Conservation (phyloP, 2,113 vertebrate species). For the Neomonachus schauinslandi region DNA sequence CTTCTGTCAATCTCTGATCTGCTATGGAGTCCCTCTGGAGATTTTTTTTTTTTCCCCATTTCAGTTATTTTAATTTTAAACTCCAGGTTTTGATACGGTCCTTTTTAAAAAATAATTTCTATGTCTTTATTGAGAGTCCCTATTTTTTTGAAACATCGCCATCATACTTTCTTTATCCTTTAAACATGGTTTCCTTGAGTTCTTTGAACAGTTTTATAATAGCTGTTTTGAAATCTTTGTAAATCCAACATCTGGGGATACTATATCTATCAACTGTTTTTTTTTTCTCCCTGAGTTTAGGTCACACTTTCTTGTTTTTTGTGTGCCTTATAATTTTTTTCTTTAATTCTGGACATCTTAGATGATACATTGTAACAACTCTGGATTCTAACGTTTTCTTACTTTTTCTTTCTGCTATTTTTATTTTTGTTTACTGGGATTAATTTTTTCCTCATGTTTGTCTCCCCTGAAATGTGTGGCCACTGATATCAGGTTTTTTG, state of each 20-base stretch:
- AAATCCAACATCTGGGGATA: not conserved
- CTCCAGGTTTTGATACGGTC: not conserved
- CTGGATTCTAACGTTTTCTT: not conserved
- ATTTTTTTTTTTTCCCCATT: too few species aligned
- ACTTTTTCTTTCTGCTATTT: not conserved
- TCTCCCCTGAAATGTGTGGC: not conserved
- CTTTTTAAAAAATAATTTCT: not conserved
- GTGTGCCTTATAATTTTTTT: not conserved
- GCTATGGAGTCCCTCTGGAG: not conserved
- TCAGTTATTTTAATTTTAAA: not conserved
- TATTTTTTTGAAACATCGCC: not conserved
- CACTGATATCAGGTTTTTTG: not conserved
- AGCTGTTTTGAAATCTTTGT: not conserved
- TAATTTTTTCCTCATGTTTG: not conserved
- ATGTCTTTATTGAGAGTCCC: not conserved
- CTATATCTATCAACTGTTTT: not conserved
- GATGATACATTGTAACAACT: not conserved
- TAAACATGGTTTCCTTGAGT: not conserved
- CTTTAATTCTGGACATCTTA: not conserved
- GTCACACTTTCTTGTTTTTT: not conserved
- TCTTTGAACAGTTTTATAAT: not conserved
- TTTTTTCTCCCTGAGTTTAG: not conserved
- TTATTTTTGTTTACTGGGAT: not conserved
- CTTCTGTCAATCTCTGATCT: not conserved
- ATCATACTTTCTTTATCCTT: not conserved